Percentiles rank a stretch among this genome's conserved stretches.
Evolutionary conservation across 2,113 vertebrate species (phyloP).

Genomic region (Picathartes gymnocephalus): DNA sequence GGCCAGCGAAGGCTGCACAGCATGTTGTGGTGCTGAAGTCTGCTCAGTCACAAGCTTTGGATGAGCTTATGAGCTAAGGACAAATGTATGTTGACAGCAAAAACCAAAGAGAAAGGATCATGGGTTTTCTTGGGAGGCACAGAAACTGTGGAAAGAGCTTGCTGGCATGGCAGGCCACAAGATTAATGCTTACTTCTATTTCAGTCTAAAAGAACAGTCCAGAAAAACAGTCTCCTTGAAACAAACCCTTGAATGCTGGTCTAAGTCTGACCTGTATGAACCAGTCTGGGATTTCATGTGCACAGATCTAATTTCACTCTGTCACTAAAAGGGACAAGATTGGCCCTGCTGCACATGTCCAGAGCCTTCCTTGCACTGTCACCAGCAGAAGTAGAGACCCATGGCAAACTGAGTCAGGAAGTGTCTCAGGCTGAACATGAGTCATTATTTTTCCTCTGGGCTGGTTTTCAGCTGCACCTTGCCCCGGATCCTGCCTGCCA

Average conservation of each 20-base stretch:
- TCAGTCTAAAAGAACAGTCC: not conserved
- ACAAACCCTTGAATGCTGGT: not conserved
- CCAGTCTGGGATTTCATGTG: not conserved
- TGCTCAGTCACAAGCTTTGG: not conserved
- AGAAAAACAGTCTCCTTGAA: conserved; percentile 5
- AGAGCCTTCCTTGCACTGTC: not conserved
- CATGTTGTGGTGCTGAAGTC: not conserved
- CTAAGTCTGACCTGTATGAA: not conserved
- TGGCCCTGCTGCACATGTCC: not conserved
- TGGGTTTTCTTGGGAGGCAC: not conserved
- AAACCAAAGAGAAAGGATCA: not conserved
- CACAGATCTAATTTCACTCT: conserved; percentile 5
- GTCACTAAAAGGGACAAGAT: not conserved
- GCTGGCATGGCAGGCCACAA: accelerated
- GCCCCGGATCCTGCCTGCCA: not conserved
- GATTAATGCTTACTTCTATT: not conserved
- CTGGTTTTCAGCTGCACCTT: not conserved
- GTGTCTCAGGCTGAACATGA: not conserved
- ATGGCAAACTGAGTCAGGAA: not conserved
- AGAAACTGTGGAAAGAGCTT: not conserved
- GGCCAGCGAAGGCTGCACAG: not conserved
- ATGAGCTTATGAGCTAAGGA: not conserved
- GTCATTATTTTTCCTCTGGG: not conserved
- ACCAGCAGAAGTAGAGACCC: not conserved
- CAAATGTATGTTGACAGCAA: not conserved